Conservation (phyloP, 2,113 vertebrate species). For the Clinocottus analis region DNA sequence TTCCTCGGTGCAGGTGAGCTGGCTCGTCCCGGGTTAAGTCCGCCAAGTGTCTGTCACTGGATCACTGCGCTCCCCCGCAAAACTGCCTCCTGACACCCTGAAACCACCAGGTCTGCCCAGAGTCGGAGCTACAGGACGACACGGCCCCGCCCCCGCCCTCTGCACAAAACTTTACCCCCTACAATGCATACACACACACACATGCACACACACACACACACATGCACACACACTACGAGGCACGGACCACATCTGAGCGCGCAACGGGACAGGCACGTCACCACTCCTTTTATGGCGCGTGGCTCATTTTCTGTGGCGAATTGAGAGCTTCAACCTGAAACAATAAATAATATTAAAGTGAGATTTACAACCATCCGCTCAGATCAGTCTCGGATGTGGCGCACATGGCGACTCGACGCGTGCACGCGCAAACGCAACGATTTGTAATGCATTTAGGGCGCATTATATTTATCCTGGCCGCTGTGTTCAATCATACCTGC, state of each 20-base stretch:
- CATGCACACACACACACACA: slow-evolving; percentile 37
- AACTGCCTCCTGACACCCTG: slow-evolving; percentile 58
- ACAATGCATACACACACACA: slow-evolving; percentile 21
- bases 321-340: slow-evolving; percentile 6
- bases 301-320: slow-evolving; percentile 18
- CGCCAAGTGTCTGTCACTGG: slow-evolving; percentile 39
- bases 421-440: neutral
- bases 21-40: slow-evolving; percentile 32
- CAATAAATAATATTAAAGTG: slow-evolving; percentile 42
- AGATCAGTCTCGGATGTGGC: neutral
- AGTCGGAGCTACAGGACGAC: slow-evolving; percentile 45
- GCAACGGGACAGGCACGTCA: slow-evolving; percentile 68
- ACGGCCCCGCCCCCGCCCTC: slow-evolving; percentile 64
- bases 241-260: slow-evolving; percentile 74
- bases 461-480: slow-evolving; percentile 10
- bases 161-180: slow-evolving; percentile 68
- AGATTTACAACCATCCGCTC: slow-evolving; percentile 13
- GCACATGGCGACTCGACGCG: neutral
- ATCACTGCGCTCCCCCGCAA: slow-evolving; percentile 51
- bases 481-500: neutral
- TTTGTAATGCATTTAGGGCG: neutral
- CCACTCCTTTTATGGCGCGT: slow-evolving; percentile 69
- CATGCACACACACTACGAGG: slow-evolving; percentile 34
- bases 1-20: slow-evolving; percentile 64
- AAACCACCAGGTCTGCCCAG: slow-evolving; percentile 59